These are phyloP conservation scores for Orbicella faveolata DNA, from an alignment of 64 coral and sea anemone species.

Conservation along the genomic window DNA sequence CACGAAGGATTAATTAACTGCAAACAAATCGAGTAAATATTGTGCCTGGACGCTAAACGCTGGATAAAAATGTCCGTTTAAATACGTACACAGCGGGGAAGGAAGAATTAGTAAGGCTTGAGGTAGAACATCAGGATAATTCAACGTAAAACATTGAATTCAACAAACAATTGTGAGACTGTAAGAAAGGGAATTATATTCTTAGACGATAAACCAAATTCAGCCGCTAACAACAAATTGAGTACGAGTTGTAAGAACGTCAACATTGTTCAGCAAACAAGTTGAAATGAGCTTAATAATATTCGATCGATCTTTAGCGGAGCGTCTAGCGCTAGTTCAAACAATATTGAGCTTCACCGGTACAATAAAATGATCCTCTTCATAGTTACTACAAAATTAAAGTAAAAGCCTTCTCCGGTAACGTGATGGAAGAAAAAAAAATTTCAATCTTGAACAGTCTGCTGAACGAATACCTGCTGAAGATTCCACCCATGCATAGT, in stretches of 20 bases:
- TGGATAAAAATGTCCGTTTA: conserved; percentile 9
- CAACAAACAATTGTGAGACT: no score
- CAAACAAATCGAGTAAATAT: conserved; percentile 14
- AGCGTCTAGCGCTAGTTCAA: neutral
- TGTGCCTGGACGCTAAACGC: neutral
- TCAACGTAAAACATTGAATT: no score
- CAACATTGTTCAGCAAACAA: conserved; percentile 29
- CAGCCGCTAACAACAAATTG: neutral
- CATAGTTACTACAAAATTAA: neutral
- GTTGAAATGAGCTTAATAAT: neutral
- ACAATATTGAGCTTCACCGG: neutral
- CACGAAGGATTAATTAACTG: conserved; percentile 7
- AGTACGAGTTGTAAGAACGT: neutral
- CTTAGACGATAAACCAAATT: neutral
- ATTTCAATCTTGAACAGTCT: neutral
- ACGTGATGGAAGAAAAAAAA: neutral
- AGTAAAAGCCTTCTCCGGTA: neutral
- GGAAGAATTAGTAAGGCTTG: neutral
- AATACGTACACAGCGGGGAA: neutral
- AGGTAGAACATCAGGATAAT: neutral
- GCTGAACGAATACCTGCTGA: neutral
- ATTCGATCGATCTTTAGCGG: neutral
- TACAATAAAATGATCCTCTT: neutral
- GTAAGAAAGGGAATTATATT: neutral
- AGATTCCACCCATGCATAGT: neutral